Evolutionary conservation across 2,797 vertebrate genomes (phyloP), one percentile per base, ranked within the genome.

Genomic region (Intellagama lesueurii): DNA sequence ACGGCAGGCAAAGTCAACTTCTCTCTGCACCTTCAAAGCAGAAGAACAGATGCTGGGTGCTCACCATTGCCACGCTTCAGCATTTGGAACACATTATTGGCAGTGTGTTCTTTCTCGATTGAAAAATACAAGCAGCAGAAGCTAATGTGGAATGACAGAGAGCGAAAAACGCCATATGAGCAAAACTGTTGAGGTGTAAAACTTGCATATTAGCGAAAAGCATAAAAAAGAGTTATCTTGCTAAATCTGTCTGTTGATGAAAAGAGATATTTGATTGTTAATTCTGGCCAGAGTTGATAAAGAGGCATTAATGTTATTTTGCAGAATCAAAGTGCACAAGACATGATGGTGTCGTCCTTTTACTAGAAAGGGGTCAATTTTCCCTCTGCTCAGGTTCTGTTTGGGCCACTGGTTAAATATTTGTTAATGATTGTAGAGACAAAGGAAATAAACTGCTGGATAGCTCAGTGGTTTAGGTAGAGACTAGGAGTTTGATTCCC

Each of bases 61-160:
- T 92, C 89, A 76, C 73, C 83, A 81, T 28, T 32, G 66, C 14
- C 60, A 30, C 28, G 68, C 81, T 93, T 88, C 81, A 87, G 76
- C 28, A 30, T 88, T 89, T 83, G 87, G 86, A 95, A 83, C 83
- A 47, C 28, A 66, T 90, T 91, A 87, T 72, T 79, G 81, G 77
- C 22, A 75, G 26, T 40, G 5, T 2, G 0, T 12, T 77, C 73
- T 72, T 81, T 2, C 82, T 60, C 9, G 60, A 83, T 19, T 76
- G 60, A 81, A 86, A 12, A 86, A 79, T 66, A 82, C 88, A 90
- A 66, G 28, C 47, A 69, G 32, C 35, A 5, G 35, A 90, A 91
- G 70, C 44, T 44, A 93, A 76, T 6, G 22, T 22, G 17, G 35
- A 91, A 90, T 47, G 83, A 79, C 35, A 91, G 56, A 75, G 17